Evolutionary conservation across 2,113 vertebrate species (phyloP), one percentile per base, ranked within the genome.

Genomic region (Eleginops maclovinus): DNA sequence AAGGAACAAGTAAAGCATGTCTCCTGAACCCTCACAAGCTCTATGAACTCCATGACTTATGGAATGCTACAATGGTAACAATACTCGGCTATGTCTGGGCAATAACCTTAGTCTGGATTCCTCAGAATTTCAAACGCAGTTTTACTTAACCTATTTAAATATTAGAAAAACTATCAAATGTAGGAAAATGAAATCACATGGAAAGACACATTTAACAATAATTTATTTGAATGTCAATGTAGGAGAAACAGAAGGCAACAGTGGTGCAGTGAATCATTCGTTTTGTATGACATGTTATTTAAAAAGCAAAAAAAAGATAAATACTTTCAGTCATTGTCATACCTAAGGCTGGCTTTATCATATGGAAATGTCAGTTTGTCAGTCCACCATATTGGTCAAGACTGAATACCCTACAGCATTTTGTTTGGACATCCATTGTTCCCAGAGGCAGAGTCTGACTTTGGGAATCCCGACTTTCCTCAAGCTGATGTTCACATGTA

Each of bases 11-110:
- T 28, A 55, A 50, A 31, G 24, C 40, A n/a, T 76, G 62, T 80
- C 24, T 56, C 24, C 63, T 50, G 17, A 41, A 61, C 28, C 31
- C 49, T 55, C 43, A 22, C 24, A 60, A 16, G 46, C 59, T 55
- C 26, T 46, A 41, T 59, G 41, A 74, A 16, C 47, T 41, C 16
- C 41, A 80, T 80, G 36, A 82, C 74, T 79, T 54, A 51, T 72
- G 36, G 46, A 76, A 21, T 46, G 24, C 44, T 47, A 60, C 41
- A 76, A 62, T 56, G 21, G 6, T n/a, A 28, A 64, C 16, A 53
- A 26, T 44, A n/a, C 24, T 50, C 54, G 36, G 28, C 19, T 24
- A 8, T 13, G 36, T 26, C 41, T 19, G 10, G 21, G 17, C 2
- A 43, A 54, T 41, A 36, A 21, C 21, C 46, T 17, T 8, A 43